These are phyloP conservation scores for Phalacrocorax pelagicus DNA, from an alignment of 2,113 vertebrate species.

Conservation along the genomic window DNA sequence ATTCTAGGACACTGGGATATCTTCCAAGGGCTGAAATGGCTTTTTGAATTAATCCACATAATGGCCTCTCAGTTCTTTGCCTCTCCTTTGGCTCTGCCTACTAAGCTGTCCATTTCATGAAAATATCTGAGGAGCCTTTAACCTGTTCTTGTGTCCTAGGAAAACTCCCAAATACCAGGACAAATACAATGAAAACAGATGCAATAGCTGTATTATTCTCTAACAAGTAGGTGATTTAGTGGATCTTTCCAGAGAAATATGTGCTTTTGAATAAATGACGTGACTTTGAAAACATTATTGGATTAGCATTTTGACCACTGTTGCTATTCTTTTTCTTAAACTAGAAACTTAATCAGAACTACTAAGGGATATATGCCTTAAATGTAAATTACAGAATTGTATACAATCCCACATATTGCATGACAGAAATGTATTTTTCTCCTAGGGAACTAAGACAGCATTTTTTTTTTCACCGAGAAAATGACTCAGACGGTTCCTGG, in stretches of 20 bases:
- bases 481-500: background rate
- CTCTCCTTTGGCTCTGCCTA: background rate
- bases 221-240: background rate
- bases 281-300: background rate
- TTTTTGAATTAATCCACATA: constrained; percentile 58
- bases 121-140: background rate
- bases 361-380: background rate
- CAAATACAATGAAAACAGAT: background rate
- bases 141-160: background rate
- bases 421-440: background rate
- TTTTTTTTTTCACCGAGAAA: background rate
- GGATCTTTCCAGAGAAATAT: background rate
- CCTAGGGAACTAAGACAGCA: background rate
- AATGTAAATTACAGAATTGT: background rate
- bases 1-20: constrained; percentile 38
- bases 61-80: constrained; percentile 11
- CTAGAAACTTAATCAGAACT: background rate
- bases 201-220: background rate
- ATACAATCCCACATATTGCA: background rate
- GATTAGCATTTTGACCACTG: background rate
- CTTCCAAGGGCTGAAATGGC: constrained; percentile 36
- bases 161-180: background rate
- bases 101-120: background rate
- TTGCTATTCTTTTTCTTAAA: background rate
- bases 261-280: background rate